Evolutionary conservation across 2,797 vertebrate genomes (phyloP).

Genomic region (Balearica regulorum): DNA sequence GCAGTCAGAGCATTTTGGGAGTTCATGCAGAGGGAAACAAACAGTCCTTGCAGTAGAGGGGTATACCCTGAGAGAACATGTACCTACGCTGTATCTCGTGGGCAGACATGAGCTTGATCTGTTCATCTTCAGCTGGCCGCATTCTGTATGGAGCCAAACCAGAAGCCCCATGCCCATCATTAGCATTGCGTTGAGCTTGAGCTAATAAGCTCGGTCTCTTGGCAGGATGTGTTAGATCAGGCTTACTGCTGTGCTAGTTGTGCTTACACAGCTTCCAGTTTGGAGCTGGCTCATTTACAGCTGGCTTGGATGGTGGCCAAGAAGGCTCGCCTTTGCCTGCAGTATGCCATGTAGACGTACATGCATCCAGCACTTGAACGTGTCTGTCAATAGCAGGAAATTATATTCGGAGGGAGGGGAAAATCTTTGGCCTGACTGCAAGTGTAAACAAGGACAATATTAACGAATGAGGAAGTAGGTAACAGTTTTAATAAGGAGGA

Average conservation of each 20-base stretch:
- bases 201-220: constrained; percentile 55
- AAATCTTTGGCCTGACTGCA: constrained; percentile 28
- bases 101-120: not conserved
- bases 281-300: constrained; percentile 66
- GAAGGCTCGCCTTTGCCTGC: constrained; percentile 51
- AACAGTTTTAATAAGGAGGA: not conserved
- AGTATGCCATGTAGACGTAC: constrained; percentile 19
- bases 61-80: not conserved
- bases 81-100: rapidly evolving
- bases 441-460: constrained; percentile 4
- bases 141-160: not conserved
- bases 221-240: constrained; percentile 57
- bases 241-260: constrained; percentile 66
- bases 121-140: not conserved
- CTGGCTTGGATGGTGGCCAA: constrained; percentile 53
- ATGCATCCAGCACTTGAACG: constrained; percentile 7
- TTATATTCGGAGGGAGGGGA: constrained; percentile 29
- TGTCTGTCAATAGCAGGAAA: constrained; percentile 59
- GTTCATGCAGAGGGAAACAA: not conserved
- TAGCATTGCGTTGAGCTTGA: not conserved
- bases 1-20: not conserved
- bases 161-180: not conserved
- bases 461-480: constrained; percentile 16
- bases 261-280: constrained; percentile 67
- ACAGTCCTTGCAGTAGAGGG: not conserved